A percentile compares a stretch with the other conserved stretches of the same genome.
phyloP scores from a whole-genome alignment of 2,888 invertebrate species.

The Spodoptera picta region DNA sequence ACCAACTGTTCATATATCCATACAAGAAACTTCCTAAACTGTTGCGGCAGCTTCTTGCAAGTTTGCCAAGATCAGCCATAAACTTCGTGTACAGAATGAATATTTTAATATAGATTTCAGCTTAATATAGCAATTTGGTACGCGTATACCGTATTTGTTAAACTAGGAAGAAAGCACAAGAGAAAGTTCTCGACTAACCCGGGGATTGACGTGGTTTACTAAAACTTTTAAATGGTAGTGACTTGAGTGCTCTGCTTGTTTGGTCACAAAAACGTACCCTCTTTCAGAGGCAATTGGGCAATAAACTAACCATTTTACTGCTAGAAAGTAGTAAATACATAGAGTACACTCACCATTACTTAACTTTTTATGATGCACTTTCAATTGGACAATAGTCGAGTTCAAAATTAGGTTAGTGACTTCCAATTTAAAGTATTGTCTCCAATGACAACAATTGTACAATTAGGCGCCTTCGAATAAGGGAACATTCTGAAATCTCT shows the following conservation, averaged over 20 bases:
- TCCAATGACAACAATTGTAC: conserved; percentile 20
- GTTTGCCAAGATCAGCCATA: conserved; percentile 47
- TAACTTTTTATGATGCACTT: conserved; percentile 9
- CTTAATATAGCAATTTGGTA: conserved; percentile 42
- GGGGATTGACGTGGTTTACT: not conserved
- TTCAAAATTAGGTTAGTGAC: conserved; percentile 25
- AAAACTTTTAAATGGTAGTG: conserved; percentile 8
- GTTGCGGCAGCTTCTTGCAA: conserved; percentile 49
- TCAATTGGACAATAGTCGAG: conserved; percentile 15
- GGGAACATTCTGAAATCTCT: conserved; percentile 26
- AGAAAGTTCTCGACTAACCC: not conserved
- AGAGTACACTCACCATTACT: conserved; percentile 6
- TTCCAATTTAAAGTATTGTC: conserved; percentile 30
- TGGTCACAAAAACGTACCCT: too few relatives aligned
- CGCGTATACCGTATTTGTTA: conserved; percentile 6
- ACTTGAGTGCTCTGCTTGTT: not conserved
- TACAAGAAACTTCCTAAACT: conserved; percentile 50
- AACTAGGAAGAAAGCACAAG: conserved; percentile 15
- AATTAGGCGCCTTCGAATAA: conserved; percentile 25
- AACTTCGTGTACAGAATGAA: conserved; percentile 52
- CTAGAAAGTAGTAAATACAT: conserved; percentile 7
- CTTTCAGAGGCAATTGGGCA: too few relatives aligned
- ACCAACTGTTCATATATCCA: conserved; percentile 30
- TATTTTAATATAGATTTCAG: conserved; percentile 49
- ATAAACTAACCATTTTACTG: not conserved